Base-by-base conservation (phyloP, 2,888 invertebrate species). In the Lordiphosa andalusiaca region DNA sequence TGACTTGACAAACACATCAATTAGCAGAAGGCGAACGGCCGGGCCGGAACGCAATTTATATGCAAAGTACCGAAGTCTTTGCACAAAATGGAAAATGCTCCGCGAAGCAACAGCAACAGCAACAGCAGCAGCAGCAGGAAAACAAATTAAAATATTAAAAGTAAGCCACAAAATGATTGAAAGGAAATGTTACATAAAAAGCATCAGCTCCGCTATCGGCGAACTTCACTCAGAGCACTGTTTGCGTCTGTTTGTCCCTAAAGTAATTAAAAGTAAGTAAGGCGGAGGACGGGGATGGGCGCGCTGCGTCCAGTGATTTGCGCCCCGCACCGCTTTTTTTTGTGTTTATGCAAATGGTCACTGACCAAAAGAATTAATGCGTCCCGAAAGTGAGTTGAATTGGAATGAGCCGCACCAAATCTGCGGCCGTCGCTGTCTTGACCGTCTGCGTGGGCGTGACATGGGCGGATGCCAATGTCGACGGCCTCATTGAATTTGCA, bases 61-160 rank as follows among this genome's bases (percentile, higher is more conserved):
- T 80, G 78, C 77, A 80, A 83, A 83, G 77, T 71, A 62, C 49
- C 53, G 19, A 54, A 65, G 66, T 54, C 63, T 61, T 64, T 55
- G 58, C 61, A 53, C 54, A 53, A 65, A 72, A 65, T 67, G 67
- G 54, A 52, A 44, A 55, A 62, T 48, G 46, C 49, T 38, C 53
- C 44, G 53, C 50, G 54, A 67, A 50, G 38, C 59, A 55, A 12
- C 66, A 41, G 37, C 19, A 16, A 2, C 42, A 37, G 25, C 37
- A n/a, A n/a, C n/a, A 39, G 30, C 13, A 13, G 10, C 52, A 55
- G 40, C 52, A 53, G 33, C 60, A 53, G 37, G 47, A 66, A 73
- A 80, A 74, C 82, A 81, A 83, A 83, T 86, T 85, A 81, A 86
- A 80, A 86, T 86, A 83, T 86, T 85, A 86, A 85, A 85, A 85